phyloP scores from a whole-genome alignment of 2,888 invertebrate genomes.

The Adineta ricciae region DNA sequence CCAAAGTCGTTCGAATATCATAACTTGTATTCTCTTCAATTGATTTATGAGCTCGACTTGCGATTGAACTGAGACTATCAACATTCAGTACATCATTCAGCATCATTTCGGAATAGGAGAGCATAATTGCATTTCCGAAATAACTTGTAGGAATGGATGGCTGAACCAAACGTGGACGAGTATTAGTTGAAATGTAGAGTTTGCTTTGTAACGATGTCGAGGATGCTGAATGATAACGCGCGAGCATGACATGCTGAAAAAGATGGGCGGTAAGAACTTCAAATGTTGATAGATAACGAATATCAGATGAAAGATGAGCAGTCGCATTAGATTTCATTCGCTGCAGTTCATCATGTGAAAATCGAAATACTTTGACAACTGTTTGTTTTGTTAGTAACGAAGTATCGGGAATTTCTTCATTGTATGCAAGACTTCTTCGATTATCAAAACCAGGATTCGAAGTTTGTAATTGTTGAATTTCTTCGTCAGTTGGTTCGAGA shows the following conservation, averaged over 20 bases:
- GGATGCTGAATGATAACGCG: neutral
- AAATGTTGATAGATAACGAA: neutral
- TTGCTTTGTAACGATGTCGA: neutral
- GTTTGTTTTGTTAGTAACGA: neutral
- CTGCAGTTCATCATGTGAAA: neutral
- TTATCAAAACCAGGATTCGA: neutral
- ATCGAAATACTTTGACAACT: neutral
- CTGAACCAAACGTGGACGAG: neutral
- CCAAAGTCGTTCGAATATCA: neutral
- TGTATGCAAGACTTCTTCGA: neutral
- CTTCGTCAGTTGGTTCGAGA: neutral
- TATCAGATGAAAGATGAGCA: neutral
- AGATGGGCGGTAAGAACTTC: neutral
- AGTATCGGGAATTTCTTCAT: neutral
- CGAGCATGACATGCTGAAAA: neutral
- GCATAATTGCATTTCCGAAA: neutral
- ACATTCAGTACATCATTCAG: neutral
- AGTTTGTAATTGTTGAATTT: neutral
- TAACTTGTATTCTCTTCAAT: neutral
- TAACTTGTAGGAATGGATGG: neutral
- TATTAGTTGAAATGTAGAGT: neutral
- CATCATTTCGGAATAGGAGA: neutral
- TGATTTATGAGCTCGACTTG: neutral
- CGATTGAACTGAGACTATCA: neutral
- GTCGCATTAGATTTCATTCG: neutral